phyloP scores from a whole-genome alignment of 2,888 invertebrate genomes.

The Glaucopsyche alexis region DNA sequence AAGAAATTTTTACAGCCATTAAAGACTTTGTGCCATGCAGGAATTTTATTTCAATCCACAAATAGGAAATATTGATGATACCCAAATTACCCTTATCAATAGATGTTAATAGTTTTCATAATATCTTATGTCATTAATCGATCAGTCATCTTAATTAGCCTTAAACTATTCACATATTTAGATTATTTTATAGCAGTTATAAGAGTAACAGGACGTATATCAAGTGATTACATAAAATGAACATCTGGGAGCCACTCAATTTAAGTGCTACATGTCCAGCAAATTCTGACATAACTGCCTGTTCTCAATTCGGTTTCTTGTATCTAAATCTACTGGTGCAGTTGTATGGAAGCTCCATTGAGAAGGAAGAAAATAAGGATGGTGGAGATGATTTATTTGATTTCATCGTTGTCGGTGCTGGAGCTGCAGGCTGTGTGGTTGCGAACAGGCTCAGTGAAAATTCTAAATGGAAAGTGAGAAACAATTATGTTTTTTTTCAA shows the following conservation, averaged over 20 bases:
- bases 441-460: constrained; percentile 55
- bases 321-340: constrained; percentile 27
- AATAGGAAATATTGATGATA: no score
- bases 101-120: no score
- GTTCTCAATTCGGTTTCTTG: constrained; percentile 39
- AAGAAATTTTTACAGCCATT: no score
- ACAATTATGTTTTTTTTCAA: background rate
- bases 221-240: background rate
- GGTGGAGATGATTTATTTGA: constrained; percentile 50
- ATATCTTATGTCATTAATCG: no score
- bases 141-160: no score
- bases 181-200: no score
- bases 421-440: constrained; percentile 59
- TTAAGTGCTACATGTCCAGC: constrained; percentile 42
- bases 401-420: constrained; percentile 63
- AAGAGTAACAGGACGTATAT: no score
- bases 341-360: constrained; percentile 2
- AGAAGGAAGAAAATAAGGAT: constrained; percentile 34
- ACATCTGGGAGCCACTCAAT: constrained; percentile 41
- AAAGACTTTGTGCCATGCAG: no score
- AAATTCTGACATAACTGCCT: constrained; percentile 47
- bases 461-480: constrained; percentile 52
- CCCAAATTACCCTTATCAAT: no score
- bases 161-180: no score
- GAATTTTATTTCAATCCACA: no score